Conservation (phyloP, 2,888 invertebrate genomes). For the Athalia cordata region DNA sequence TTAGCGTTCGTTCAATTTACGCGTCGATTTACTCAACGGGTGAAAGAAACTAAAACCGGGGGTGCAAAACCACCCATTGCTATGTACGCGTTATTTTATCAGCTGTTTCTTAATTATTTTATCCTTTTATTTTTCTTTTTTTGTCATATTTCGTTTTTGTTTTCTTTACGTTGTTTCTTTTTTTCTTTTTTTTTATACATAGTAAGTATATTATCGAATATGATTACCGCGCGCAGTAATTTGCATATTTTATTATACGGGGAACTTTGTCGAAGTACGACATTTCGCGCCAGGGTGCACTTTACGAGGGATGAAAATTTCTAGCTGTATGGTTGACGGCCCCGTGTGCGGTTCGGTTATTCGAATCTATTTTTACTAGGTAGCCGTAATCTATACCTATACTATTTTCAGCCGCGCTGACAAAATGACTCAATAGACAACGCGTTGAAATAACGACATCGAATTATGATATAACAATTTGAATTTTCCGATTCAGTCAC, state of each 20-base stretch:
- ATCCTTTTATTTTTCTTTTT: too few relatives aligned
- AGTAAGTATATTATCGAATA: conserved; percentile 22
- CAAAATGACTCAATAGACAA: conserved; percentile 32
- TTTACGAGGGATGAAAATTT: conserved; percentile 15
- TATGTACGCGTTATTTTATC: too few relatives aligned
- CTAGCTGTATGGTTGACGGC: neutral
- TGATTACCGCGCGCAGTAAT: neutral
- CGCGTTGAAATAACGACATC: conserved; percentile 3
- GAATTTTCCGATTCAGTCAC: neutral
- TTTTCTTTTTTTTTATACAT: neutral
- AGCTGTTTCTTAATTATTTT: too few relatives aligned
- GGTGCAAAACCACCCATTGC: neutral
- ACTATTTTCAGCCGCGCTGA: neutral
- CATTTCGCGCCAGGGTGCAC: conserved; percentile 27
- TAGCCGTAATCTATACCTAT: neutral
- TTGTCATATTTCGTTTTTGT: too few relatives aligned
- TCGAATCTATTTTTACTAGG: conserved; percentile 16
- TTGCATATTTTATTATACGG: conserved; percentile 25
- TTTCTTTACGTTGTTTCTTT: too few relatives aligned
- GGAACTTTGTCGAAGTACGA: conserved; percentile 22
- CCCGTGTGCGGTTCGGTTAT: too few relatives aligned
- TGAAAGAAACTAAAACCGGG: neutral
- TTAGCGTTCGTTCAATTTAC: conserved; percentile 45
- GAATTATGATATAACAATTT: neutral
- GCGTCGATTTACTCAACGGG: neutral